Conservation (phyloP, 2,888 invertebrate genomes). For the Parnassius mnemosyne region DNA sequence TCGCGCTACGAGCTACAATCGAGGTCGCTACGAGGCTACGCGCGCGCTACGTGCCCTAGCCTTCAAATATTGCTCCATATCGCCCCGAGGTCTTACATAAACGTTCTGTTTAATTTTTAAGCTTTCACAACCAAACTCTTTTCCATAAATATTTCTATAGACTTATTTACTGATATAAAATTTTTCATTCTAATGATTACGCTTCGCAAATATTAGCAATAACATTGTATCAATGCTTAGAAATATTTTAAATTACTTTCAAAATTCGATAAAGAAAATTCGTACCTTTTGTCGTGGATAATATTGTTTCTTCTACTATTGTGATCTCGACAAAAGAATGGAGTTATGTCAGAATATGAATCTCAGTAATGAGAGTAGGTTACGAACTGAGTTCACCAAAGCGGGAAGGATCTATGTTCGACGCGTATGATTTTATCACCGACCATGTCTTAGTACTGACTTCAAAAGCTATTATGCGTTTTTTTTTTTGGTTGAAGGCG, state of each 20-base stretch:
- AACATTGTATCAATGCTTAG: not conserved
- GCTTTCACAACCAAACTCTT: not conserved
- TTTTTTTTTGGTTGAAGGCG: too few species aligned
- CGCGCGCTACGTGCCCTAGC: constrained; percentile 21
- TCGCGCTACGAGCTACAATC: constrained; percentile 34
- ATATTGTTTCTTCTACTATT: too few species aligned
- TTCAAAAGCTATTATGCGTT: too few species aligned
- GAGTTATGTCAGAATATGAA: too few species aligned
- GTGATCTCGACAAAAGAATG: too few species aligned
- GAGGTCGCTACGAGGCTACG: constrained; percentile 34
- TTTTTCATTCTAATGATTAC: not conserved
- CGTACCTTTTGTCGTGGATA: too few species aligned
- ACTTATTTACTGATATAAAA: not conserved
- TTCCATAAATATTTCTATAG: constrained; percentile 3
- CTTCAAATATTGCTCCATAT: constrained; percentile 17
- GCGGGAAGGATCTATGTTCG: too few species aligned
- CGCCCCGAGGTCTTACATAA: constrained; percentile 17
- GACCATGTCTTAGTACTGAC: too few species aligned
- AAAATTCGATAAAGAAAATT: too few species aligned
- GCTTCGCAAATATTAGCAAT: not conserved
- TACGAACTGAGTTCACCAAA: too few species aligned
- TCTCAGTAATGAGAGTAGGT: too few species aligned
- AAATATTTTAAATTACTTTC: not conserved
- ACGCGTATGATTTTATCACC: too few species aligned
- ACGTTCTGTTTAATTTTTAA: constrained; percentile 16